phyloP scores from a whole-genome alignment of 2,113 vertebrate species.

The Notiomystis cincta region DNA sequence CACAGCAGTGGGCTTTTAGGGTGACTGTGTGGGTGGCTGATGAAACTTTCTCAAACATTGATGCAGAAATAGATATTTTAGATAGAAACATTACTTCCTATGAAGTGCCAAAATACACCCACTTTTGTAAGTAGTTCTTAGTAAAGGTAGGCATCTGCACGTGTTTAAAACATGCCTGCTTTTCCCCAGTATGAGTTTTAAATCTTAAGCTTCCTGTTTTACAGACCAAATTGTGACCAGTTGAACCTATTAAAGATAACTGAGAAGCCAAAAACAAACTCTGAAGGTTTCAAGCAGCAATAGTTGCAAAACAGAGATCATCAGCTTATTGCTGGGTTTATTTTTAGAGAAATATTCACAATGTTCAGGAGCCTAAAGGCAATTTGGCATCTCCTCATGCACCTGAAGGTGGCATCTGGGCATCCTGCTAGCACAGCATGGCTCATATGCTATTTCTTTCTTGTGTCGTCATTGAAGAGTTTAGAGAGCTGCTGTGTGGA shows the following conservation, averaged over 20 bases:
- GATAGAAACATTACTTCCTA: background rate
- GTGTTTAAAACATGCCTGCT: background rate
- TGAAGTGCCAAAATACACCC: background rate
- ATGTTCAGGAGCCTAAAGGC: background rate
- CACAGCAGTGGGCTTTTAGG: background rate
- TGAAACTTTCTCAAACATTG: background rate
- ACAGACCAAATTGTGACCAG: background rate
- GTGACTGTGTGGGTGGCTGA: background rate
- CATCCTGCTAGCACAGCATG: conserved; percentile 32
- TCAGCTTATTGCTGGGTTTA: background rate
- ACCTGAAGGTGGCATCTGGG: conserved; percentile 54
- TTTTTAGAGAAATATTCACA: background rate
- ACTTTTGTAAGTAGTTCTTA: background rate
- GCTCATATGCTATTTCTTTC: conserved; percentile 40
- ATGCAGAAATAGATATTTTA: background rate
- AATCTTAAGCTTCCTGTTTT: background rate
- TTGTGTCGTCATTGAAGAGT: conserved; percentile 9
- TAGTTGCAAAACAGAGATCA: background rate
- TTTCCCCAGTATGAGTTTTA: background rate
- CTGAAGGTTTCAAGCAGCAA: background rate
- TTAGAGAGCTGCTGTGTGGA: conserved; percentile 21
- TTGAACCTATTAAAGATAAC: background rate
- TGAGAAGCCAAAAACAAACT: background rate
- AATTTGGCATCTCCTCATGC: conserved; percentile 8
- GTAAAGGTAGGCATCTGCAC: background rate